A percentile compares a stretch with the other conserved stretches of the same genome.
These are phyloP conservation scores for Laupala kohalensis DNA, from an alignment of 1,140 invertebrate genomes.

Conservation along the genomic window DNA sequence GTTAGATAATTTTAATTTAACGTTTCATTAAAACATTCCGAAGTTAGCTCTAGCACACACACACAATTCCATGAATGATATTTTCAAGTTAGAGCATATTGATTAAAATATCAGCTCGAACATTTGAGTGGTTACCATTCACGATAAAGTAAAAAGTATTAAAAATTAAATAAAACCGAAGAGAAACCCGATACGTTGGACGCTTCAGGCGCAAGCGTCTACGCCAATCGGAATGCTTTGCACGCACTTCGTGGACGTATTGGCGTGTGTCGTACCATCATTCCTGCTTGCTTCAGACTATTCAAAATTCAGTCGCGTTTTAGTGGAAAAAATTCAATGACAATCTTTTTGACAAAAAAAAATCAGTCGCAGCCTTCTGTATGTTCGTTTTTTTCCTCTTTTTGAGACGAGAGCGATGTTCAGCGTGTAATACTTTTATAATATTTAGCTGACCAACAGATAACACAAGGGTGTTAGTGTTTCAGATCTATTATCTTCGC, in stretches of 20 bases:
- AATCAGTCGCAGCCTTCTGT: background rate
- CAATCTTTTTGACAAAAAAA: too few relatives aligned
- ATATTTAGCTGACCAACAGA: background rate
- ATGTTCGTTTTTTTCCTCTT: background rate
- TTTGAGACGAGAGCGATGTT: background rate
- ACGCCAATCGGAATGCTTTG: background rate
- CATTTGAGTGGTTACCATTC: too few relatives aligned
- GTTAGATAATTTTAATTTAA: too few relatives aligned
- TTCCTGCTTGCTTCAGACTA: background rate
- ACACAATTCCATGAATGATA: too few relatives aligned
- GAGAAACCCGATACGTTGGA: too few relatives aligned
- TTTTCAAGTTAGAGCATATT: too few relatives aligned
- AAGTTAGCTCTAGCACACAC: too few relatives aligned
- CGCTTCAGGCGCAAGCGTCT: too few relatives aligned
- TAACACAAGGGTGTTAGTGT: background rate
- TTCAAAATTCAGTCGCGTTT: background rate
- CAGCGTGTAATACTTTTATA: background rate
- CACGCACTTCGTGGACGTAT: background rate
- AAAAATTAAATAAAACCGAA: too few relatives aligned
- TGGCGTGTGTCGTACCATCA: background rate
- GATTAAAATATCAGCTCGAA: too few relatives aligned
- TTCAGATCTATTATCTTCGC: background rate
- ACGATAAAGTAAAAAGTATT: too few relatives aligned
- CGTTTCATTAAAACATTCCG: too few relatives aligned
- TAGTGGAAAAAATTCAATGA: background rate